These are phyloP conservation scores for Zaprionus davidi DNA, from an alignment of 1,140 invertebrate genomes.

Conservation along the genomic window DNA sequence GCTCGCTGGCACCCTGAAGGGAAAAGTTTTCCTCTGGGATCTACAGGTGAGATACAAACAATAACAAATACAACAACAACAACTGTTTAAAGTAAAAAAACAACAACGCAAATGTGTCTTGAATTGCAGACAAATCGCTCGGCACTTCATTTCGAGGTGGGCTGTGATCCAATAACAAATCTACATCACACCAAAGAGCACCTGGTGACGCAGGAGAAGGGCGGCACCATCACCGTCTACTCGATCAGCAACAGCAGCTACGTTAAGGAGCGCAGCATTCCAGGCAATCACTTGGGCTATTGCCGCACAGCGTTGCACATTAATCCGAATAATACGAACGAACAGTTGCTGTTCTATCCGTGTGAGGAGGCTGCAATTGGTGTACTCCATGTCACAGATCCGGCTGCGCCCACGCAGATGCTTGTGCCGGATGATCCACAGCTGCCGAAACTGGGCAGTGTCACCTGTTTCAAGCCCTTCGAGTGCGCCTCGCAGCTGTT, in stretches of 20 bases:
- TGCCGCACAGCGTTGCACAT: conserved; percentile 87
- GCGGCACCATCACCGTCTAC: conserved; percentile 88
- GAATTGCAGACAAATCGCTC: conserved; percentile 74
- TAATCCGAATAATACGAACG: conserved; percentile 84
- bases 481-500: conserved; percentile 85
- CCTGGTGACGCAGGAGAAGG: conserved; percentile 89
- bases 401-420: conserved; percentile 85
- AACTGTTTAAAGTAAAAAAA: not conserved
- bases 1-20: conserved; percentile 88
- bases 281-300: conserved; percentile 87
- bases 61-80: conserved; percentile 18
- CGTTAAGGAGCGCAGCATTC: conserved; percentile 85
- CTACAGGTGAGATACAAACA: conserved; percentile 86
- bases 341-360: conserved; percentile 88
- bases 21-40: conserved; percentile 89
- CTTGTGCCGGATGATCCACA: conserved; percentile 82
- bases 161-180: conserved; percentile 70
- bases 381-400: conserved; percentile 86
- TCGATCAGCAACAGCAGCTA: conserved; percentile 87
- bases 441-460: conserved; percentile 85
- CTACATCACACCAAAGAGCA: conserved; percentile 83
- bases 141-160: conserved; percentile 72
- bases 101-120: conserved; percentile 5
- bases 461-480: conserved; percentile 88
- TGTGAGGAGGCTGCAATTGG: conserved; percentile 87